Evolutionary conservation across 2,888 invertebrate species (phyloP).

Genomic region (Xanthorhoe designata): DNA sequence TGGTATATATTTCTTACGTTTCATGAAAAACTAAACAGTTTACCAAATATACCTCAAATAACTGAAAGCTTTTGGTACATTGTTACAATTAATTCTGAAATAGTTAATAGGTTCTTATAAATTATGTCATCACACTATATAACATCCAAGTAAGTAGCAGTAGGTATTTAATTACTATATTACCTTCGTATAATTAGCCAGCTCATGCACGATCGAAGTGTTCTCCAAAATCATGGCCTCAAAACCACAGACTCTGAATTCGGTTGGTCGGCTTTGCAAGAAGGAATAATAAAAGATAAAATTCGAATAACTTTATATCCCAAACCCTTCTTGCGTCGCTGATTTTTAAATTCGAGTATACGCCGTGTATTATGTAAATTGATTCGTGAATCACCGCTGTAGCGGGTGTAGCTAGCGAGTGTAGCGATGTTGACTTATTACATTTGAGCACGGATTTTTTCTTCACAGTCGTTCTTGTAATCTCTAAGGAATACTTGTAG

Average conservation of each 20-base stretch:
- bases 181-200: no score
- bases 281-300: slow-evolving; percentile 58
- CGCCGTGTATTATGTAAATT: slow-evolving; percentile 69
- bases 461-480: slow-evolving; percentile 43
- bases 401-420: slow-evolving; percentile 25
- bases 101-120: no score
- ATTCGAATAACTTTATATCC: slow-evolving; percentile 67
- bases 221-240: neutral
- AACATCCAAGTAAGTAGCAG: no score
- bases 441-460: slow-evolving; percentile 47
- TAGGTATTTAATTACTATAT: no score
- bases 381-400: slow-evolving; percentile 59
- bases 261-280: slow-evolving; percentile 63
- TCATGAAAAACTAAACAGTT: no score
- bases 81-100: no score
- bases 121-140: no score
- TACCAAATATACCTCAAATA: no score
- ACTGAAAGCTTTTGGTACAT: no score
- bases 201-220: neutral
- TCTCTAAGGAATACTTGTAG: slow-evolving; percentile 43
- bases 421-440: slow-evolving; percentile 50
- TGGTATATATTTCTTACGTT: no score
- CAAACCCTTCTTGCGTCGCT: slow-evolving; percentile 62
- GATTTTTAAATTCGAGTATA: slow-evolving; percentile 71
- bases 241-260: slow-evolving; percentile 1